Evolutionary conservation across 2,113 vertebrate species (phyloP).

Genomic region (Puffinus mauretanicus): DNA sequence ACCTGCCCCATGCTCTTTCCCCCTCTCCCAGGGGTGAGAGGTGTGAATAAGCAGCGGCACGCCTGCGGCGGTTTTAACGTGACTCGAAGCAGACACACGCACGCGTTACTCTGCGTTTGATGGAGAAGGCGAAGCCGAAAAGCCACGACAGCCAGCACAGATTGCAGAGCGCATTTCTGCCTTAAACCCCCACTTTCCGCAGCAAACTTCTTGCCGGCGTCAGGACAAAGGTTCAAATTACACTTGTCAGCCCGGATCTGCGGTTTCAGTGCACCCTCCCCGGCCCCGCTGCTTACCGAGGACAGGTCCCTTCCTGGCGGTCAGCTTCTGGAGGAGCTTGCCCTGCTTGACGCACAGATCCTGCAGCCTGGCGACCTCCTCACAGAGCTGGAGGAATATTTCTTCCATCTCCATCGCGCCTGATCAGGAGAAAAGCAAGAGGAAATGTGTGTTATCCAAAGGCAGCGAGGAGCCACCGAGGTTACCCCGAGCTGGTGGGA

Average conservation of each 20-base stretch:
- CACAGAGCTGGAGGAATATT: constrained; percentile 73
- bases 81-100: not conserved
- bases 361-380: constrained; percentile 75
- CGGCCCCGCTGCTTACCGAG: not conserved
- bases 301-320: not conserved
- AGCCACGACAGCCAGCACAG: not conserved
- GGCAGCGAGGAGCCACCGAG: not conserved
- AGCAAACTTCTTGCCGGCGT: not conserved
- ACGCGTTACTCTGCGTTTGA: fast-evolving
- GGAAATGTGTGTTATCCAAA: fast-evolving
- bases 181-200: fast-evolving
- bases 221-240: too few relatives aligned
- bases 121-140: not conserved
- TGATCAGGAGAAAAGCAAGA: not conserved
- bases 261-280: fast-evolving
- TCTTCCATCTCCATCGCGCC: constrained; percentile 69
- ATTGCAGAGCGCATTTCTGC: not conserved
- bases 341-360: constrained; percentile 79
- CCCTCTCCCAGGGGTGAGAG: not conserved
- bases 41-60: not conserved
- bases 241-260: not conserved
- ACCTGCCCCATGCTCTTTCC: not conserved
- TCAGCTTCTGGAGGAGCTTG: constrained; percentile 75
- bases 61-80: fast-evolving
- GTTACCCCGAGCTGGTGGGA: not conserved